Evolutionary conservation across 2,113 vertebrate species (phyloP).

Genomic region (Balaeniceps rex): DNA sequence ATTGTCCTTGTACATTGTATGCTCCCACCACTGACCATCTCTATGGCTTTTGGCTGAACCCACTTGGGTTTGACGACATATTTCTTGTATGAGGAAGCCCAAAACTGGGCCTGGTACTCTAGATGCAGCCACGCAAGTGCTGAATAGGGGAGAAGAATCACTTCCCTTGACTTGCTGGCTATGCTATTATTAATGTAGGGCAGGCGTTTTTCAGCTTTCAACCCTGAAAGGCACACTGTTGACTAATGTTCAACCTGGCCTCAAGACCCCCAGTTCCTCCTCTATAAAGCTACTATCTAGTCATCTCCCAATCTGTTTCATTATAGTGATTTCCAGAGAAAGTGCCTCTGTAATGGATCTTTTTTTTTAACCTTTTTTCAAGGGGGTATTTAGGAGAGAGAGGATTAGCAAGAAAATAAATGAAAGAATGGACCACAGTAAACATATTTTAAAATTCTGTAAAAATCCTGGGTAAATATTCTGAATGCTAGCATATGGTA

Average conservation of each 20-base stretch:
- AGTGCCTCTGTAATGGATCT: not conserved
- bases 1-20: not conserved
- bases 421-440: not conserved
- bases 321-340: not conserved
- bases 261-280: not conserved
- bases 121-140: accelerated
- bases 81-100: not conserved
- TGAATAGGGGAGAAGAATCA: not conserved
- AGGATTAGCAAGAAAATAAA: not conserved
- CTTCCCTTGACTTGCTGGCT: not conserved
- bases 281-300: not conserved
- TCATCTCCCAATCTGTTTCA: not conserved
- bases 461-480: not conserved
- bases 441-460: not conserved
- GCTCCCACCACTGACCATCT: not conserved
- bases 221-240: not conserved
- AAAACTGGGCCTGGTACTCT: not conserved
- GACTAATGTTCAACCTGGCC: not conserved
- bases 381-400: not conserved
- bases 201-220: not conserved
- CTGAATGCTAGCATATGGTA: not conserved
- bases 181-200: not conserved
- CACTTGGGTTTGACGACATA: accelerated
- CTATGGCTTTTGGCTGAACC: not conserved
- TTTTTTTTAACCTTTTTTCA: not conserved